Base-by-base conservation (phyloP, 2,113 vertebrate species). In the Eupsittula cactorum region DNA sequence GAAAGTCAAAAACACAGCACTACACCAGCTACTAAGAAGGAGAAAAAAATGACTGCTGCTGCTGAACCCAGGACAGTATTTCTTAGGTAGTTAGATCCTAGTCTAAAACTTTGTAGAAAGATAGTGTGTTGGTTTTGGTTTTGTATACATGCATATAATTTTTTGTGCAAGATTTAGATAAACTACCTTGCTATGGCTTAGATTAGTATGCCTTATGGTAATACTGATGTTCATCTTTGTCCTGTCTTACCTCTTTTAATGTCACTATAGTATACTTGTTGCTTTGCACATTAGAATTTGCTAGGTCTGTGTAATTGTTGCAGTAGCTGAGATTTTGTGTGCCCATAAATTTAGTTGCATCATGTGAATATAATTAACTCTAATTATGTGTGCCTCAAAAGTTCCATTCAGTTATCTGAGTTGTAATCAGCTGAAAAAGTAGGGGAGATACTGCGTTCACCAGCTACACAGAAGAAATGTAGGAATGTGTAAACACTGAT, bases 301-400 rank as follows among this genome's bases (percentile, higher is more conserved):
- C 65, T 69, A 27, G 35, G 47, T 65, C 79, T 57, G 10, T 78
- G 47, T 68, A n/a, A 37, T 41, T 84, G 39, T 64, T 88, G 68
- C 67, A 42, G 79, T 25, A 64, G 70, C 91, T 67, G 86, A 79
- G 74, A 50, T 79, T 92, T 57, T 77, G 60, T 84, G 76, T 64
- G 84, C 59, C 77, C 68, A 68, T 84, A 93, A 95, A 94, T 97
- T 84, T 59, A 52, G 71, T 59, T 93, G 80, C 82, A 53, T 79
- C 86, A 92, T 70, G 79, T 95, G 86, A 93, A 35, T 53, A 8
- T 73, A 86, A 96, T 97, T 95, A 97, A 96, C 84, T 75, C 80
- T 97, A 82, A 96, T 97, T 97, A 95, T 77, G 81, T 47, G 83
- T 97, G 95, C 95, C 64, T 95, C 88, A 69, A 42, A 63, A 90